Base-by-base conservation (phyloP, 2,113 vertebrate species). In the Plecturocebus donacophilus region DNA sequence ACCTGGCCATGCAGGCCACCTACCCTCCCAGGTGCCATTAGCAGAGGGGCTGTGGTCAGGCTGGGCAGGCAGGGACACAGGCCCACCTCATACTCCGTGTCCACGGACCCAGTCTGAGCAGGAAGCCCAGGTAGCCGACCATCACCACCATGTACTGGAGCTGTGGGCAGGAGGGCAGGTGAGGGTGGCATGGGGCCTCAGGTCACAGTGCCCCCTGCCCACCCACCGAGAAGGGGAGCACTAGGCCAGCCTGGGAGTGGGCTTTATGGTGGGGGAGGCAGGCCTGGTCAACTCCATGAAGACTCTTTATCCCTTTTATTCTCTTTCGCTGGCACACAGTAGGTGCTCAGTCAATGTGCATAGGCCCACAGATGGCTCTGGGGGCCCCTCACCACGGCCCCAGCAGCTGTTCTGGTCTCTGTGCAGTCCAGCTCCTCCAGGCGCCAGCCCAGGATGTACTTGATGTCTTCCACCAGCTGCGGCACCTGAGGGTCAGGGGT, bases 71-170 rank as follows among this genome's bases (percentile, higher is more conserved):
- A n/a, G 4, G 13, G 49, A 10, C 17, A 42, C 13, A 9, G n/a
- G 30, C 87, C 32, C 98, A 99, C 99, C 99, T 99, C 99, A 2
- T 99, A 99, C 91, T 99, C 99, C 96, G 99, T 99, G 98, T 99
- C 99, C 3, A 99, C 99, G 32, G 99, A 99, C 87, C 99, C 99
- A 0, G 99, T 88, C 99, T 99, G 75, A 99, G 98, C 96, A 99
- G 98, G 97, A 99, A 99, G 94, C 99, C 99, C 0, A 99, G 99
- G 97, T 99, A 99, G 38, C 99, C 99, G 0, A 99, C 99, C 99
- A 99, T 99, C 97, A 99, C 99, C 99, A 99, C 99, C 99, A 99
- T 99, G 93, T 99, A 99, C 98, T 99, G 99, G 40, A 99, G 99
- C 99, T 99, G 98, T 0, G 0, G 96, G 81, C 0, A 6, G 96